Conservation (phyloP, 2,888 invertebrate genomes). For the Xanthia icteritia region DNA sequence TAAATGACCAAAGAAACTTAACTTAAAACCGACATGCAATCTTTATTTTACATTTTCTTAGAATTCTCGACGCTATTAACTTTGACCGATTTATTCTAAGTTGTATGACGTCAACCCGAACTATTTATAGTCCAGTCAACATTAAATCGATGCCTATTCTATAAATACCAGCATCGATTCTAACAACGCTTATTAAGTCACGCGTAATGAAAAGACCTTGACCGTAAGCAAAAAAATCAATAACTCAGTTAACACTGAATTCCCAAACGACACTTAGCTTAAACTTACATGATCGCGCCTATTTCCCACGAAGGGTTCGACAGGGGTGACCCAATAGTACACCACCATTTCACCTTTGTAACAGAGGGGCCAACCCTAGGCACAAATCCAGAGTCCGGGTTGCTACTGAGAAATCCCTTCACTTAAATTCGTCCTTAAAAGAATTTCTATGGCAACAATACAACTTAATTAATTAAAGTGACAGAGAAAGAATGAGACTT, state of each 20-base stretch:
- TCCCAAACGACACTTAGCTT: neutral
- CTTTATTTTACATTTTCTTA: neutral
- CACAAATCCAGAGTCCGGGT: too few relatives aligned
- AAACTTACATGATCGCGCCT: too few relatives aligned
- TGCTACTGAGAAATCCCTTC: too few relatives aligned
- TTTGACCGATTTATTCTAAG: conserved; percentile 4
- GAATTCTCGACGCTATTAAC: neutral
- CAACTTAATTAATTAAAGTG: too few relatives aligned
- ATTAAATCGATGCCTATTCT: conserved; percentile 12
- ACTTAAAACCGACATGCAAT: neutral
- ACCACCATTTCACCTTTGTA: too few relatives aligned
- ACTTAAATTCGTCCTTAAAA: too few relatives aligned
- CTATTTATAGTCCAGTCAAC: conserved; percentile 6
- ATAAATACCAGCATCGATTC: conserved; percentile 6
- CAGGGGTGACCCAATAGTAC: too few relatives aligned
- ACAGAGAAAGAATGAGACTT: too few relatives aligned
- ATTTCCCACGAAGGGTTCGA: too few relatives aligned
- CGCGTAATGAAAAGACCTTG: neutral
- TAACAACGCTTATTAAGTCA: neutral
- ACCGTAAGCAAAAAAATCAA: conserved; percentile 2
- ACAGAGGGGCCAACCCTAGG: too few relatives aligned
- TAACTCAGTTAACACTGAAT: neutral
- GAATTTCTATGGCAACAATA: too few relatives aligned
- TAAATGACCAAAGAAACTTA: neutral
- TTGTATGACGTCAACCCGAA: conserved; percentile 13